Base-by-base conservation (phyloP, 2,113 vertebrate species). In the Cranoglanis bouderius region DNA sequence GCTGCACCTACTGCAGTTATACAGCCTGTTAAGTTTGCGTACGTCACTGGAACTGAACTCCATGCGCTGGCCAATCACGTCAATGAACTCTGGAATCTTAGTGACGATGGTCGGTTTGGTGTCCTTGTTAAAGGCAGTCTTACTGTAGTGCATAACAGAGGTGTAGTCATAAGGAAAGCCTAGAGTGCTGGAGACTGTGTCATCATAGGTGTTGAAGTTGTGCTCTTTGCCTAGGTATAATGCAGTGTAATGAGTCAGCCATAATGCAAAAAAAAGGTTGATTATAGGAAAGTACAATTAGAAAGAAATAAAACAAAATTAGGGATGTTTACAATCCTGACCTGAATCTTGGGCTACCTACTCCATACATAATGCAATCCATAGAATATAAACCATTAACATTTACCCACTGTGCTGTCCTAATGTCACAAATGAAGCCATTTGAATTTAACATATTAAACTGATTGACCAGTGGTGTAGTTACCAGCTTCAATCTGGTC, bases 11-110 rank as follows among this genome's bases (percentile, higher is more conserved):
- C 98, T 94, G 94, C 98, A 99, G 82, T 97, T 97, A 91, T 99
- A 99, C 0, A 99, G 94, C 51, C 61, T 95, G 92, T 96, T 96
- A 90, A 99, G 91, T 89, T 99, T 99, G 88, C 94, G 91, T 87
- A 99, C 92, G 87, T 99, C 98, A 5, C 91, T 97, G 88, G 97
- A 96, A 24, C 98, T 99, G 94, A 99, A 98, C 93, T 99, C 98
- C 96, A 99, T 97, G 1, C 97, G 88, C 90, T 99, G 98, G 43
- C 98, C 98, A 49, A 99, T 98, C 70, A 98, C 96, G 3, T 98
- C 95, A 49, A 94, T 94, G 92, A 99, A 99, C 4, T 96, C 95
- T 0, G 95, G 92, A 89, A 98, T 97, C 86, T 94, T 97, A 38
- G 98, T 98, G 89, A 99, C 6, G 0, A 99, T 99, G 70, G 98